Evolutionary conservation across 2,113 vertebrate species (phyloP).

Genomic region (Turnix velox): DNA sequence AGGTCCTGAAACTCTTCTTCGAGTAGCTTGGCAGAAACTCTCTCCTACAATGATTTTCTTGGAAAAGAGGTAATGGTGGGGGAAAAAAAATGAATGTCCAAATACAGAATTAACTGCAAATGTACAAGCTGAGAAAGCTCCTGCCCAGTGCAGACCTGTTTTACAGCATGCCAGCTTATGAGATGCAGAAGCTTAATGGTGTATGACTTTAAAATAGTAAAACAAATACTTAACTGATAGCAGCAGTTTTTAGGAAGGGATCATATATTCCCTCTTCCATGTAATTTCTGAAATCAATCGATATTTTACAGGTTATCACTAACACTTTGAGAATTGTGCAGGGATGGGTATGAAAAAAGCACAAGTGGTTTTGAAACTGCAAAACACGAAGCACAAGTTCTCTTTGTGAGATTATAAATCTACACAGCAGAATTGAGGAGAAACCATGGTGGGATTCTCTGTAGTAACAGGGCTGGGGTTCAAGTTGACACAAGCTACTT

Average conservation of each 20-base stretch:
- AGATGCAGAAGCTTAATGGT: not conserved
- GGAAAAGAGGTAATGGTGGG: not conserved
- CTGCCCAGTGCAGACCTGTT: not conserved
- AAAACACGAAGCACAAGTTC: not conserved
- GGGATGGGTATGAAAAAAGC: too few species aligned
- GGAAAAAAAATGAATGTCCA: not conserved
- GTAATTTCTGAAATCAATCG: not conserved
- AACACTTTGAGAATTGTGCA: not conserved
- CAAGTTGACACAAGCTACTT: not conserved
- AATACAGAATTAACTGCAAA: not conserved
- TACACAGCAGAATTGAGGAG: rapidly evolving
- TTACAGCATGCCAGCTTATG: not conserved
- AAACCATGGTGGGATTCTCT: not conserved
- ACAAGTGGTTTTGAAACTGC: too few species aligned
- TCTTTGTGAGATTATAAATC: not conserved
- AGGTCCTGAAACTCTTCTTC: not conserved
- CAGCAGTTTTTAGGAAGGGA: not conserved
- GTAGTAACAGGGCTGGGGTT: not conserved
- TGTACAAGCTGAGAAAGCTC: not conserved
- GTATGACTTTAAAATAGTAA: not conserved
- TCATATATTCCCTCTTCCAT: not conserved
- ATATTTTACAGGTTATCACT: not conserved
- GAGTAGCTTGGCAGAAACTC: not conserved
- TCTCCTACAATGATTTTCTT: not conserved
- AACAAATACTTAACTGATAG: not conserved